Evolutionary conservation across 2,797 vertebrate genomes (phyloP).

Genomic region (Myotis findleyi): DNA sequence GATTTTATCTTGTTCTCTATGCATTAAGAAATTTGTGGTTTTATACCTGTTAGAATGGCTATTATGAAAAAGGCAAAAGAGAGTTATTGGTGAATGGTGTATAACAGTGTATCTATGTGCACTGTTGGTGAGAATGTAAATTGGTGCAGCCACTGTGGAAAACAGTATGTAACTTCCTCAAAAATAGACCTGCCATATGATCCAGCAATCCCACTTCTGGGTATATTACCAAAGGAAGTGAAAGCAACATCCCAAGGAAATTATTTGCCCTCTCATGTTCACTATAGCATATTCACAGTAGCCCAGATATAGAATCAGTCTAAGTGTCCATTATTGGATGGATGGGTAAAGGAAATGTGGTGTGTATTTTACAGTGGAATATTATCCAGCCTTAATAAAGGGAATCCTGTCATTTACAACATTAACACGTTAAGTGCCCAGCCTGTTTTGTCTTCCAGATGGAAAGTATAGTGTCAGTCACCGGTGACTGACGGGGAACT

Average conservation of each 20-base stretch:
- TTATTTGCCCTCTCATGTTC: neutral
- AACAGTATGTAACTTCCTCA: neutral
- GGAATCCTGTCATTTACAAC: neutral
- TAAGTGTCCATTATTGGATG: neutral
- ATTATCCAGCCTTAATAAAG: neutral
- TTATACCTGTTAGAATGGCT: neutral
- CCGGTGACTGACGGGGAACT: too few species aligned
- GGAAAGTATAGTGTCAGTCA: too few species aligned
- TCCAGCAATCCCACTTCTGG: neutral
- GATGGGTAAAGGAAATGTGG: neutral
- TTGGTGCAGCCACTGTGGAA: neutral
- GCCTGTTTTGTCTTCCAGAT: too few species aligned
- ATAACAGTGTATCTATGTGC: neutral
- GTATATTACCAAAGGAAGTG: neutral
- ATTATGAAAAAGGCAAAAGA: neutral
- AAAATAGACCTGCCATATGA: neutral
- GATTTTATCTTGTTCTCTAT: neutral
- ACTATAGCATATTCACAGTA: neutral
- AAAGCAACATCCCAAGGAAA: neutral
- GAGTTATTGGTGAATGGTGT: neutral
- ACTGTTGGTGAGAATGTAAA: neutral
- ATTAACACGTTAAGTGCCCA: too few species aligned
- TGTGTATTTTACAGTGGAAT: neutral
- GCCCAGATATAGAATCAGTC: neutral
- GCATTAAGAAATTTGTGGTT: neutral